These are phyloP conservation scores for Trogon melanurus DNA, from an alignment of 2,113 vertebrate genomes.

Conservation along the genomic window DNA sequence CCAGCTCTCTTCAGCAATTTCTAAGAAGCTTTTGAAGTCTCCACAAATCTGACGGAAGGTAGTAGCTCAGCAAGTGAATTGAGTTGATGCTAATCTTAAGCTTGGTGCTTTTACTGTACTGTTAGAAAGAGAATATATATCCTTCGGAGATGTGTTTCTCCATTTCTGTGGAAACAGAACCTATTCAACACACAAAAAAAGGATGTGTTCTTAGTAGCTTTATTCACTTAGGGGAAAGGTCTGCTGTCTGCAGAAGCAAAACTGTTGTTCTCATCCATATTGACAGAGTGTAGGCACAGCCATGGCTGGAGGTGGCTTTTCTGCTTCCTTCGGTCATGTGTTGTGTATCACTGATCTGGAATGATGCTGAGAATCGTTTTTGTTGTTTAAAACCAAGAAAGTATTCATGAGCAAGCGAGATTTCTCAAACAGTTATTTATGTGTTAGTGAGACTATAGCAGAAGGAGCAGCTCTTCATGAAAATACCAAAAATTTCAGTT, in stretches of 20 bases:
- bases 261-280: neutral
- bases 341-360: neutral
- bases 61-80: neutral
- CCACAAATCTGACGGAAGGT: neutral
- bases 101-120: neutral
- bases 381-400: neutral
- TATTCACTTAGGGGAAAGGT: conserved; percentile 33
- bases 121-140: neutral
- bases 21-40: neutral
- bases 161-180: neutral
- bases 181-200: neutral
- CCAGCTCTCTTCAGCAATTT: neutral
- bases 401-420: neutral
- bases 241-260: conserved; percentile 3
- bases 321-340: neutral
- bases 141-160: neutral
- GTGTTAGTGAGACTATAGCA: neutral
- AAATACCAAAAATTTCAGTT: neutral
- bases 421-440: neutral
- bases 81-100: neutral
- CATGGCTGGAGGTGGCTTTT: neutral
- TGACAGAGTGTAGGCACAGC: neutral
- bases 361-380: neutral
- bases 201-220: neutral
- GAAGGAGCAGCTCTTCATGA: neutral